Conservation (phyloP, 2,113 vertebrate genomes). For the Oceanodroma tethys region DNA sequence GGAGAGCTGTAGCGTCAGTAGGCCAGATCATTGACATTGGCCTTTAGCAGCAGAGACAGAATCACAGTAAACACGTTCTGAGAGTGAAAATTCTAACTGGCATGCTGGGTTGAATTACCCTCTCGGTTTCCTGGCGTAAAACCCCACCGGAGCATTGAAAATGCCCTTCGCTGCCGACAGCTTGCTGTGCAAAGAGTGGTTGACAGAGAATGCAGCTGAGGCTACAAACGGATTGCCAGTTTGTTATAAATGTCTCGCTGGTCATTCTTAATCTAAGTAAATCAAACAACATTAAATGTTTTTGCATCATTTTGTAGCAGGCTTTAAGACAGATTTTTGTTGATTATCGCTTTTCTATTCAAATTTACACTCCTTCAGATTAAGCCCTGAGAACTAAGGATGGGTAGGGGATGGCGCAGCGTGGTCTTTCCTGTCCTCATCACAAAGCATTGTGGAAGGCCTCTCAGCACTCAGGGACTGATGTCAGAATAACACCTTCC, state of each 20-base stretch:
- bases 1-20: not conserved
- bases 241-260: not conserved
- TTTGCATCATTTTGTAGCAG: not conserved
- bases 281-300: not conserved
- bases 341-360: not conserved
- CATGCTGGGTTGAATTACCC: not conserved
- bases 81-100: not conserved
- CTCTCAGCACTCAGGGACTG: no score
- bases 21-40: not conserved
- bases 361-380: not conserved
- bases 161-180: not conserved
- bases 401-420: fast-evolving
- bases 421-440: not conserved
- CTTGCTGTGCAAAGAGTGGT: not conserved
- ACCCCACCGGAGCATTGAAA: not conserved
- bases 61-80: not conserved
- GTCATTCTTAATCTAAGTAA: not conserved
- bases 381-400: not conserved
- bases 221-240: fast-evolving
- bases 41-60: not conserved
- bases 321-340: not conserved
- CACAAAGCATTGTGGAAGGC: not conserved
- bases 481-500: not conserved
- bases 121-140: not conserved
- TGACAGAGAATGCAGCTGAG: not conserved